Percentiles rank a stretch among this genome's conserved stretches.
Evolutionary conservation across 2,888 invertebrate genomes (phyloP).

Genomic region (Mesorhabditis spiculigera): DNA sequence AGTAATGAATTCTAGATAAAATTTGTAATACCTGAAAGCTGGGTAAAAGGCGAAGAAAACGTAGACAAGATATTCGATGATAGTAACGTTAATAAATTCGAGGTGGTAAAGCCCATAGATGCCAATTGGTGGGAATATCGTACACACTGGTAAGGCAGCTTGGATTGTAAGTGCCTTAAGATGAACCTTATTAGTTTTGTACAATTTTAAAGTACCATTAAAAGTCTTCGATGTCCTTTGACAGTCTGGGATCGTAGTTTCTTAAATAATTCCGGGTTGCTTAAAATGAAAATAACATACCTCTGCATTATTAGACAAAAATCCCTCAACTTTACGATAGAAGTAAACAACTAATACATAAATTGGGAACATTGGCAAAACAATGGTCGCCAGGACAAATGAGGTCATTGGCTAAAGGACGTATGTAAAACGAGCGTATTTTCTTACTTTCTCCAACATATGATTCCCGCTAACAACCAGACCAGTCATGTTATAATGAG

Average conservation of each 20-base stretch:
- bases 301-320: slow-evolving; percentile 17
- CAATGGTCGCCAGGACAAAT: slow-evolving; percentile 35
- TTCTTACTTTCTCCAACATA: slow-evolving; percentile 17
- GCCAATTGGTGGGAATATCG: slow-evolving; percentile 42
- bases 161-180: slow-evolving; percentile 41
- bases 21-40: slow-evolving; percentile 21
- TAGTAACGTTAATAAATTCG: slow-evolving; percentile 31
- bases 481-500: slow-evolving; percentile 21
- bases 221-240: slow-evolving; percentile 9
- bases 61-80: slow-evolving; percentile 39
- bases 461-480: slow-evolving; percentile 33
- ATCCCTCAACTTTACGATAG: slow-evolving; percentile 31
- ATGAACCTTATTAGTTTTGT: not conserved
- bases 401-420: slow-evolving; percentile 32
- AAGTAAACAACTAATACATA: slow-evolving; percentile 34
- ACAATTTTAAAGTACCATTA: not conserved
- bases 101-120: slow-evolving; percentile 40
- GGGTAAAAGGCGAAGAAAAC: slow-evolving; percentile 19
- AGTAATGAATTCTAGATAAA: not conserved
- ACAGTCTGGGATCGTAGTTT: slow-evolving; percentile 6
- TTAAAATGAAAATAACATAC: slow-evolving; percentile 9
- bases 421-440: not conserved
- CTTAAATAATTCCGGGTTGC: not conserved
- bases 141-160: slow-evolving; percentile 36
- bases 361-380: slow-evolving; percentile 45